Base-by-base conservation (phyloP, 2,113 vertebrate genomes). In the Urocynchramus pylzowi region DNA sequence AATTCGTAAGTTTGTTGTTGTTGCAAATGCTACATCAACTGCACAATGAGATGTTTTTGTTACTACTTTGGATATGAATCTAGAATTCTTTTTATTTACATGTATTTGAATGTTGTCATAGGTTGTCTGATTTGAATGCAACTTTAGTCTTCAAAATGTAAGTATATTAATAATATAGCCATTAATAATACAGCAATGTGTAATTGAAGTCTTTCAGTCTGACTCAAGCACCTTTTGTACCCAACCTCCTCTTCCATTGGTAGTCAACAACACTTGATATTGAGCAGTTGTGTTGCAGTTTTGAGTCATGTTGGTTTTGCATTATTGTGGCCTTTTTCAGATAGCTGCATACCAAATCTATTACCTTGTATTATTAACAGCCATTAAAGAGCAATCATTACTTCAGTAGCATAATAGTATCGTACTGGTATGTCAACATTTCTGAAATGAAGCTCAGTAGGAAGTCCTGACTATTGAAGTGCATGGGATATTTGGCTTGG, bases 261-360 rank as follows among this genome's bases (percentile, higher is more conserved):
- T 71, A 57, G 37, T 13, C 41, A 21, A 9, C 37, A 68, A 17
- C 33, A 27, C 33, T 68, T 69, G 50, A 22, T 60, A 44, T 20
- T 53, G 73, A 76, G 47, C 67, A 30, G 9, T 47, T 74, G 17
- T 47, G 13, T 84, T 84, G 17, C 23, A 45, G 35, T 59, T 90
- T 73, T 69, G 19, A 57, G 30, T 54, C 35, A n/a, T 89, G 13
- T 12, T 37, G 12, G 26, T 56, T 89, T 91, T 81, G 35, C 16
- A 5, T 56, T 41, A 52, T 20, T 74, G 79, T 80, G 85, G 65
- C 76, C 85, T 91, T 83, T 63, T 33, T 78, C 41, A 73, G 45
- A 71, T 41, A 89, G 86, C 78, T 87, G 56, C 65, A 50, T 63
- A 91, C 87, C 93, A 95, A 94, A 94, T 64, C 21, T 63, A 11